These are phyloP conservation scores for Chaetodon trifasciatus DNA, from an alignment of 2,797 vertebrate species.

Conservation along the genomic window DNA sequence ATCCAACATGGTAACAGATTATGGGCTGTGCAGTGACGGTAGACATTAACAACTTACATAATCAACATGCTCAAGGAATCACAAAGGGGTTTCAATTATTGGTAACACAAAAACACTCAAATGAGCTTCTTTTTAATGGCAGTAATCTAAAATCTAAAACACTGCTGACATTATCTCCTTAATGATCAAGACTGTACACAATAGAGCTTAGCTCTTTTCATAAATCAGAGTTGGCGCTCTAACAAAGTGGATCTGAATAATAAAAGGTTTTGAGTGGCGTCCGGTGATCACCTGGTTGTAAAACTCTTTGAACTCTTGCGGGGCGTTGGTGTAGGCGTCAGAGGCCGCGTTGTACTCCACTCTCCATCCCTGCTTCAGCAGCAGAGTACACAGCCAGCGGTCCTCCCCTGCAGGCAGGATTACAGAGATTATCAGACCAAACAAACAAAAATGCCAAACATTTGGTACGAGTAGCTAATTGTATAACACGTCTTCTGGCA, in stretches of 20 bases:
- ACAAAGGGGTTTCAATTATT: too few species aligned
- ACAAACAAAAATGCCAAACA: not conserved
- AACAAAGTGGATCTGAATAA: too few species aligned
- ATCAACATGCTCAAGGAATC: too few species aligned
- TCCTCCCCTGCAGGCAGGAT: conserved; percentile 76
- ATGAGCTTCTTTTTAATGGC: too few species aligned
- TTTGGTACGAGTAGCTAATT: too few species aligned
- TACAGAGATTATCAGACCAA: not conserved
- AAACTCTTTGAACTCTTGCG: conserved; percentile 84
- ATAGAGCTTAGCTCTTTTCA: not conserved
- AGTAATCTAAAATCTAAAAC: too few species aligned
- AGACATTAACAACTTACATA: too few species aligned
- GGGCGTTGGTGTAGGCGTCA: conserved; percentile 84
- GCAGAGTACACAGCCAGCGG: conserved; percentile 83
- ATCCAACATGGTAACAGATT: too few species aligned
- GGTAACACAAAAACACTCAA: too few species aligned
- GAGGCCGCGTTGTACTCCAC: conserved; percentile 83
- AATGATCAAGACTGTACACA: not conserved
- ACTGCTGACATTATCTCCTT: not conserved
- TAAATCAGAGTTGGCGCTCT: too few species aligned
- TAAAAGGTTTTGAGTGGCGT: not conserved
- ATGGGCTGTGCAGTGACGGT: too few species aligned
- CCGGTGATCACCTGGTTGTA: conserved; percentile 76
- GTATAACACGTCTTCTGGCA: too few species aligned
- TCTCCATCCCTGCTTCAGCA: conserved; percentile 84